Conservation (phyloP, 2,113 vertebrate genomes). For the Sebastes fasciatus region DNA sequence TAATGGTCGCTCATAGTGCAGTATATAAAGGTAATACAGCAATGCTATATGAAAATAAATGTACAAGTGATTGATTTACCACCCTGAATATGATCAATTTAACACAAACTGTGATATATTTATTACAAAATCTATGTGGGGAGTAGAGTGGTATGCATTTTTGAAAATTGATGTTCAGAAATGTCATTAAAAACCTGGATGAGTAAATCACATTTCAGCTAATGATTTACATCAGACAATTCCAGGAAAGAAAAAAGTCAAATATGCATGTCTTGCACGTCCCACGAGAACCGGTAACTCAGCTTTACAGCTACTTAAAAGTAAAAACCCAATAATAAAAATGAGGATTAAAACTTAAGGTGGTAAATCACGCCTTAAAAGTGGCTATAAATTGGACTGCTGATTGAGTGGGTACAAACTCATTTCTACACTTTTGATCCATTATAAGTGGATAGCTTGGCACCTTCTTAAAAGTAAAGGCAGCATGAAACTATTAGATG, state of each 20-base stretch:
- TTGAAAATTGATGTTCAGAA: slow-evolving; percentile 38
- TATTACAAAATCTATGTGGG: slow-evolving; percentile 20
- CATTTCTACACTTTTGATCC: slow-evolving; percentile 16
- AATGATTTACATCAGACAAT: slow-evolving; percentile 49
- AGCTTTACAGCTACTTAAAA: slow-evolving; percentile 58
- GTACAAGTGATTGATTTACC: background rate
- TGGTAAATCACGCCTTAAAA: slow-evolving; percentile 44
- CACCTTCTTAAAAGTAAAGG: slow-evolving; percentile 11
- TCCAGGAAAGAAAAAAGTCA: slow-evolving; percentile 44
- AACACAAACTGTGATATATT: slow-evolving; percentile 17
- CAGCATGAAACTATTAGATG: slow-evolving; percentile 13
- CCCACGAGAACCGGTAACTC: slow-evolving; percentile 29
- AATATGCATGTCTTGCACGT: slow-evolving; percentile 57
- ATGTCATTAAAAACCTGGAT: slow-evolving; percentile 48
- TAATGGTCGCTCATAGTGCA: background rate
- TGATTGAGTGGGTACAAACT: slow-evolving; percentile 45
- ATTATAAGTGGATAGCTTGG: background rate
- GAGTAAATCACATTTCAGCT: slow-evolving; percentile 40
- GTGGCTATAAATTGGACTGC: slow-evolving; percentile 30
- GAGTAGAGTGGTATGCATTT: slow-evolving; percentile 16
- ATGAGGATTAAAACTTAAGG: slow-evolving; percentile 37
- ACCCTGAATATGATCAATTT: background rate
- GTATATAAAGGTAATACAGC: background rate
- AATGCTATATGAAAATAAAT: slow-evolving; percentile 1
- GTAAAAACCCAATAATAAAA: slow-evolving; percentile 58